phyloP scores from a whole-genome alignment of 2,113 vertebrate genomes.

The rat (Rattus norvegicus) region DNA sequence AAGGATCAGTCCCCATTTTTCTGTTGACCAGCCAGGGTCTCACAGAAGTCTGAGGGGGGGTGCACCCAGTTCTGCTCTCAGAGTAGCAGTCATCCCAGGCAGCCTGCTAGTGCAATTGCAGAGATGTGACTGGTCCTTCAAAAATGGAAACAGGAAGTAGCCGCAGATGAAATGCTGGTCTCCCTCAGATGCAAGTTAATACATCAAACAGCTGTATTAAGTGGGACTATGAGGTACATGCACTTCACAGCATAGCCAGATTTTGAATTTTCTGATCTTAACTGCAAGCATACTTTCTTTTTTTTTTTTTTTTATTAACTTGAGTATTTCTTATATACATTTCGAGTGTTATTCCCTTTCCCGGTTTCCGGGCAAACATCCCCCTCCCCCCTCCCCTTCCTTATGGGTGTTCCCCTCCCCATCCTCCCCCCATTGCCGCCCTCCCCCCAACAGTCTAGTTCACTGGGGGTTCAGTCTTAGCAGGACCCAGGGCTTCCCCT shows the following conservation, averaged over 20 bases:
- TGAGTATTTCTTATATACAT: too few relatives aligned
- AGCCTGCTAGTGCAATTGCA: background rate
- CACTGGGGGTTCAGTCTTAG: too few relatives aligned
- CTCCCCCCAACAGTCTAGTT: too few relatives aligned
- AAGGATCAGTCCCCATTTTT: background rate
- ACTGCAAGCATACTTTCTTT: conserved; percentile 47
- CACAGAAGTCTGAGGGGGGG: background rate
- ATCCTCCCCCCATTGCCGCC: too few relatives aligned
- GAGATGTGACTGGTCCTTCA: conserved; percentile 31
- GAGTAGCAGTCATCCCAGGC: background rate
- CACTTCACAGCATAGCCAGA: conserved; percentile 43
- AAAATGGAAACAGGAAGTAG: conserved; percentile 72
- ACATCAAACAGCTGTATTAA: conserved; percentile 67
- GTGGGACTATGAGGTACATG: conserved; percentile 60
- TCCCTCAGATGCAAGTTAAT: conserved; percentile 64
- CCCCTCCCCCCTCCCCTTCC: too few relatives aligned
- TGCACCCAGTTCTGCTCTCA: background rate
- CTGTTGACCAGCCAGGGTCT: background rate
- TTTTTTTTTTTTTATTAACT: too few relatives aligned
- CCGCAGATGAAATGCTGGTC: conserved; percentile 50
- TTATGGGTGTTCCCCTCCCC: too few relatives aligned
- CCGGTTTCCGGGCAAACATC: too few relatives aligned
- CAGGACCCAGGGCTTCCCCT: too few relatives aligned
- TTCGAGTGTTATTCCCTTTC: too few relatives aligned
- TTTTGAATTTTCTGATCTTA: conserved; percentile 65